These are phyloP conservation scores for Notamacropus eugenii DNA, from an alignment of 2,797 vertebrate genomes.

Conservation along the genomic window DNA sequence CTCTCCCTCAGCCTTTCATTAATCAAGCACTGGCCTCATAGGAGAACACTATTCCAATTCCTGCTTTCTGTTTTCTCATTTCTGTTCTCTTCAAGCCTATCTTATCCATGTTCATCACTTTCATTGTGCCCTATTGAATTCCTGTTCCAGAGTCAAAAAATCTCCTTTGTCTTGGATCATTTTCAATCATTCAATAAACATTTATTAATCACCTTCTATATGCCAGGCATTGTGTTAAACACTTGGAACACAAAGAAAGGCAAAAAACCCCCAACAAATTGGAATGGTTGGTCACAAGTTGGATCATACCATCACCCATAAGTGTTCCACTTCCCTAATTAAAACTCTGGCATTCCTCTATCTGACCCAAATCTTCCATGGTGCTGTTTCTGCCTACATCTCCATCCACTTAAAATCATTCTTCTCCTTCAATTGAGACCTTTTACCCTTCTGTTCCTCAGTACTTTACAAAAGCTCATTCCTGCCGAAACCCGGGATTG, in stretches of 20 bases:
- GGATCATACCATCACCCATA: no score
- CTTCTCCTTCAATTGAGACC: no score
- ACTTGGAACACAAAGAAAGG: background rate
- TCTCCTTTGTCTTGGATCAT: background rate
- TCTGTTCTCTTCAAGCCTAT: background rate
- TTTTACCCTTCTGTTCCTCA: no score
- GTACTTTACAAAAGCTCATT: fast-evolving
- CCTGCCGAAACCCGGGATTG: slow-evolving; percentile 73
- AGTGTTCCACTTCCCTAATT: no score
- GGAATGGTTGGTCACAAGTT: no score
- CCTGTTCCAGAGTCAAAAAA: background rate
- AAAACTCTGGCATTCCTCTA: no score
- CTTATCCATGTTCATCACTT: background rate
- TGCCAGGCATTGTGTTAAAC: background rate
- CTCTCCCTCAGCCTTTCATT: background rate
- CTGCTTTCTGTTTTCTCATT: background rate
- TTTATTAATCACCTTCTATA: background rate
- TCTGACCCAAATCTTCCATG: no score
- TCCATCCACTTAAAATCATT: no score
- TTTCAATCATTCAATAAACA: background rate
- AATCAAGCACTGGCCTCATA: background rate
- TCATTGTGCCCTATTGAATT: background rate
- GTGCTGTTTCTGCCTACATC: no score
- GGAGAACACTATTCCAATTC: background rate
- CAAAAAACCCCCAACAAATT: background rate